Evolutionary conservation across 2,888 invertebrate species (phyloP).

Genomic region (Pseudococcus viburni): DNA sequence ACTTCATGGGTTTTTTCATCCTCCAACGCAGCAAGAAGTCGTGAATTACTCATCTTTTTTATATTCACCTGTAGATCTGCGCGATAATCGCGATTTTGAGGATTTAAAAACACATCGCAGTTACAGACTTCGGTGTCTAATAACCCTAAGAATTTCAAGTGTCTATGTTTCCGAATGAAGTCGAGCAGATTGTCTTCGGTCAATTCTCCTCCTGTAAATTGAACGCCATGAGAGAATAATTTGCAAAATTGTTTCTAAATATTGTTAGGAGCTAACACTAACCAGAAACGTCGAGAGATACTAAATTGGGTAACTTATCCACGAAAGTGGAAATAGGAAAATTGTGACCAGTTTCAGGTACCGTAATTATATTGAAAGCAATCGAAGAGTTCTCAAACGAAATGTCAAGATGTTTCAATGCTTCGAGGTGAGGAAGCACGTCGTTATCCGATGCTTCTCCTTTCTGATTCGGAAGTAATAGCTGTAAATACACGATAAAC

Average conservation of each 20-base stretch:
- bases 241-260: not conserved
- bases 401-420: conserved; percentile 67
- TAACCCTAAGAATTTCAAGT: conserved; percentile 75
- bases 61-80: conserved; percentile 72
- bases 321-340: conserved; percentile 72
- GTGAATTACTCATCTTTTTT: not conserved
- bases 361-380: conserved; percentile 56
- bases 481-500: not conserved
- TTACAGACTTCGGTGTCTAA: conserved; percentile 75
- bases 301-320: conserved; percentile 74
- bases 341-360: not conserved
- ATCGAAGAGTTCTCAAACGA: conserved; percentile 64
- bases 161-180: conserved; percentile 73
- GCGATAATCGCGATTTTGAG: conserved; percentile 72
- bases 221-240: not conserved
- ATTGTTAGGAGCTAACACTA: conserved; percentile 66
- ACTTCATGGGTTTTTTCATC: no score
- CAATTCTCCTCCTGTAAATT: conserved; percentile 73
- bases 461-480: not conserved
- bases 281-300: conserved; percentile 79
- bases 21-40: no score
- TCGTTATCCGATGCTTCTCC: not conserved
- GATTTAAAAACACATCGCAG: conserved; percentile 74
- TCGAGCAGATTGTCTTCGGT: conserved; percentile 72
- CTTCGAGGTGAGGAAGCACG: not conserved